phyloP scores from a whole-genome alignment of 2,888 invertebrate species.

The Craniophora ligustri region DNA sequence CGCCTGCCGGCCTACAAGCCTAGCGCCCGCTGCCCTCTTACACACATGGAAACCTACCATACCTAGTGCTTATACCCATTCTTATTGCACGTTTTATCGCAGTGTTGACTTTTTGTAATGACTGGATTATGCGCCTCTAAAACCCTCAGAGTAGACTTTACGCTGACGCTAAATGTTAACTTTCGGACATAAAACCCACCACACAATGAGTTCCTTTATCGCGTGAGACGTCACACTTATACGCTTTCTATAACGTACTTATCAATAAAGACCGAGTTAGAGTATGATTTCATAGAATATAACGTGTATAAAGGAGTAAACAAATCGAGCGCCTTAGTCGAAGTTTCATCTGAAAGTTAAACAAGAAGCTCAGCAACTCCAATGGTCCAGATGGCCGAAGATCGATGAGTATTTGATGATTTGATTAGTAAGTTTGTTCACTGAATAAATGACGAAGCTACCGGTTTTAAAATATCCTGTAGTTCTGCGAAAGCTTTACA shows the following conservation, averaged over 20 bases:
- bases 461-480: slow-evolving; percentile 49
- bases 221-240: slow-evolving; percentile 47
- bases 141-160: slow-evolving; percentile 69
- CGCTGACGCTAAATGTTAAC: slow-evolving; percentile 45
- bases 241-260: slow-evolving; percentile 31
- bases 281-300: slow-evolving; percentile 50
- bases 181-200: slow-evolving; percentile 56
- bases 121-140: slow-evolving; percentile 70
- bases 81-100: slow-evolving; percentile 78
- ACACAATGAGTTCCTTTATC: slow-evolving; percentile 57
- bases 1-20: slow-evolving; percentile 36
- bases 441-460: slow-evolving; percentile 31
- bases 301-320: slow-evolving; percentile 46
- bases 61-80: slow-evolving; percentile 57
- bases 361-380: slow-evolving; percentile 57
- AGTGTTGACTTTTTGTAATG: slow-evolving; percentile 75
- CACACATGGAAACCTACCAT: slow-evolving; percentile 45
- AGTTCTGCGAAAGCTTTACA: slow-evolving; percentile 66
- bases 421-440: slow-evolving; percentile 54
- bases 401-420: slow-evolving; percentile 63
- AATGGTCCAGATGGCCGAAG: slow-evolving; percentile 49
- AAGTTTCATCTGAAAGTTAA: slow-evolving; percentile 67
- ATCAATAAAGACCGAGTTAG: slow-evolving; percentile 43
- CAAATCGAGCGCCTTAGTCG: slow-evolving; percentile 41
- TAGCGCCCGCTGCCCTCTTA: slow-evolving; percentile 48